Evolutionary conservation across 2,888 invertebrate species (phyloP).

Genomic region (Sinelater perroti): DNA sequence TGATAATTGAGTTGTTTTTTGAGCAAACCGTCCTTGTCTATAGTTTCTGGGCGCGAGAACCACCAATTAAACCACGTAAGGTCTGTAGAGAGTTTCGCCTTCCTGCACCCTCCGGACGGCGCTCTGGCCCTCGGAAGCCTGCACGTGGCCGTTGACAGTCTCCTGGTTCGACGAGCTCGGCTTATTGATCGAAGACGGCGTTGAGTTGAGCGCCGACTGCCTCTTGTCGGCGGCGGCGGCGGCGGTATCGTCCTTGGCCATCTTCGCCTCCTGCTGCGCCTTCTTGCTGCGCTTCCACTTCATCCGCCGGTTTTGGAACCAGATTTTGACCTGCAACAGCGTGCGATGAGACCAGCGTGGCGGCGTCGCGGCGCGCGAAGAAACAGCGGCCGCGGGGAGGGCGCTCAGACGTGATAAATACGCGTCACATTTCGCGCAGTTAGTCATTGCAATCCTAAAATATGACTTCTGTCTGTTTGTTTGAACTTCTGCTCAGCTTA

Average conservation of each 20-base stretch:
- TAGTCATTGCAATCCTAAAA: slow-evolving; percentile 60
- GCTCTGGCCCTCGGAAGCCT: slow-evolving; percentile 37
- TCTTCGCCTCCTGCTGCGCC: slow-evolving; percentile 87
- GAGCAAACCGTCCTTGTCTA: too few relatives aligned
- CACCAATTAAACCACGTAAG: slow-evolving; percentile 63
- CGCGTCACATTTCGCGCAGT: slow-evolving; percentile 58
- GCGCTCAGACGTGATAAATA: slow-evolving; percentile 54
- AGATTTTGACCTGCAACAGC: slow-evolving; percentile 93
- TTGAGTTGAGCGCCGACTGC: slow-evolving; percentile 36
- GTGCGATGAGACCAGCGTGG: background rate
- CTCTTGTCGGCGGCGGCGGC: slow-evolving; percentile 45
- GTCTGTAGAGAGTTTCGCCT: slow-evolving; percentile 61
- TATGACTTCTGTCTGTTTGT: slow-evolving; percentile 60
- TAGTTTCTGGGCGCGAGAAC: too few relatives aligned
- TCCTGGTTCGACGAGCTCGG: slow-evolving; percentile 33
- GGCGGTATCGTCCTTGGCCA: slow-evolving; percentile 58
- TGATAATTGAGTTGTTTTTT: too few relatives aligned
- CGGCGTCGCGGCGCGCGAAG: background rate
- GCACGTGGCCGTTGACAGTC: slow-evolving; percentile 22
- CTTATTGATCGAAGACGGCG: slow-evolving; percentile 22
- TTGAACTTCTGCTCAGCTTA: slow-evolving; percentile 54
- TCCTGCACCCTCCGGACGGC: slow-evolving; percentile 52
- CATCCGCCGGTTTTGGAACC: slow-evolving; percentile 99
- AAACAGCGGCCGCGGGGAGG: slow-evolving; percentile 26
- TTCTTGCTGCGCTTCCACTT: slow-evolving; percentile 99